Evolutionary conservation across 37 sponge, comb jelly and placozoan genomes (phyloP), one percentile per base, ranked within the genome.

Genomic region (Chondrosia reniformis): DNA sequence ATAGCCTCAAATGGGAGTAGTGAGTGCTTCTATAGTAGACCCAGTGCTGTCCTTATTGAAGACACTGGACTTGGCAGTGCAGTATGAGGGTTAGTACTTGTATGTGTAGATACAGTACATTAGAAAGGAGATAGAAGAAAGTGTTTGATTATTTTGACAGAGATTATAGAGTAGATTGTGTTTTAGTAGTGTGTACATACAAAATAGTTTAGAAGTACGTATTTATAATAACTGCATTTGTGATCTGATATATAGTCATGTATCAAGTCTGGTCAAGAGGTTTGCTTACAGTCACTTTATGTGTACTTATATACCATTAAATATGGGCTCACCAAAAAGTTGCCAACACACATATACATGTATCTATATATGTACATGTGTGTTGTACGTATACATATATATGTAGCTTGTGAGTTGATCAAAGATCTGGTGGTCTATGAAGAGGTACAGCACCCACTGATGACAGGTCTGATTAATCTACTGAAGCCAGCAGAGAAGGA

Each of bases 81-180:
- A 98, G 65, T 83, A 86, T 55, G 99, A 98, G 85, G 96, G 96
- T 91, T 27, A 33, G 46, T 37, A 55, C n/a, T n/a, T n/a, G n/a
- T n/a, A n/a, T n/a, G 15, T 49, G 10, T 19, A 49, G 52, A 49
- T 49, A 19, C 52, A 49, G 15, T 49, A 49, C 52, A 49, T 15
- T 15, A 12, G 63, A 28, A 9, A 22, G 63, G n/a, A 22, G 63
- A 8, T 61, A 22, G n/a, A n/a, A n/a, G n/a, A n/a, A n/a, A n/a
- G n/a, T n/a, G n/a, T n/a, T n/a, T n/a, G n/a, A n/a, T n/a, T n/a
- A n/a, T n/a, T n/a, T n/a, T n/a, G n/a, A n/a, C n/a, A n/a, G n/a
- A n/a, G n/a, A n/a, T n/a, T n/a, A n/a, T n/a, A n/a, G n/a, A n/a
- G n/a, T n/a, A n/a, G n/a, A n/a, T n/a, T n/a, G n/a, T 91, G 37